A percentile compares a stretch with the other conserved stretches of the same genome.
Evolutionary conservation across 2,888 invertebrate genomes (phyloP).

Genomic region (Dynastes tityus): DNA sequence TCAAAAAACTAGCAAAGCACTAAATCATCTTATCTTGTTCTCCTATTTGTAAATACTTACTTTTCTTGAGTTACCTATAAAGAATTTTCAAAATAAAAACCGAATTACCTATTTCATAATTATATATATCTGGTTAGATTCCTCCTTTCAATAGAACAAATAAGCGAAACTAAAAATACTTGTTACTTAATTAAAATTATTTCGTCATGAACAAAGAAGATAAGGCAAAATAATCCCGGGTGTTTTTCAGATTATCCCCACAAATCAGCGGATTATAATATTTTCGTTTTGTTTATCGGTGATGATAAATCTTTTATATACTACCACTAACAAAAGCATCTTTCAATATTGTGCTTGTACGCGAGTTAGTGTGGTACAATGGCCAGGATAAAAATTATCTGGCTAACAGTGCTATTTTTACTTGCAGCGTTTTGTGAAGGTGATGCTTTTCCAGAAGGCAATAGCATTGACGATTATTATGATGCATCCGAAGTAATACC

Average conservation of each 20-base stretch:
- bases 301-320: conserved; percentile 39
- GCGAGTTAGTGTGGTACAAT: not conserved
- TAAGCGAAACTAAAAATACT: conserved; percentile 1
- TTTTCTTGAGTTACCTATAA: no score
- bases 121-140: no score
- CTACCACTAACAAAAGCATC: not conserved
- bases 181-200: conserved; percentile 22
- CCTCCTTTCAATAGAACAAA: no score
- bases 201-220: conserved; percentile 9
- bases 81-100: no score
- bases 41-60: no score
- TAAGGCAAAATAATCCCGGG: conserved; percentile 23
- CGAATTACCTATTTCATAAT: no score
- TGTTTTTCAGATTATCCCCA: conserved; percentile 27
- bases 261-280: conserved; percentile 15
- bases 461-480: not conserved
- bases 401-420: conserved; percentile 8
- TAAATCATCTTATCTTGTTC: no score
- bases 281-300: conserved; percentile 22
- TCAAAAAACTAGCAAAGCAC: no score
- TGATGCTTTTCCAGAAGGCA: not conserved
- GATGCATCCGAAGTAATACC: no score
- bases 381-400: conserved; percentile 8
- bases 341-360: conserved; percentile 5
- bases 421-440: not conserved